These are phyloP conservation scores for Tenualosa thibaudeaui DNA, from an alignment of 2,797 vertebrate species.

Conservation along the genomic window DNA sequence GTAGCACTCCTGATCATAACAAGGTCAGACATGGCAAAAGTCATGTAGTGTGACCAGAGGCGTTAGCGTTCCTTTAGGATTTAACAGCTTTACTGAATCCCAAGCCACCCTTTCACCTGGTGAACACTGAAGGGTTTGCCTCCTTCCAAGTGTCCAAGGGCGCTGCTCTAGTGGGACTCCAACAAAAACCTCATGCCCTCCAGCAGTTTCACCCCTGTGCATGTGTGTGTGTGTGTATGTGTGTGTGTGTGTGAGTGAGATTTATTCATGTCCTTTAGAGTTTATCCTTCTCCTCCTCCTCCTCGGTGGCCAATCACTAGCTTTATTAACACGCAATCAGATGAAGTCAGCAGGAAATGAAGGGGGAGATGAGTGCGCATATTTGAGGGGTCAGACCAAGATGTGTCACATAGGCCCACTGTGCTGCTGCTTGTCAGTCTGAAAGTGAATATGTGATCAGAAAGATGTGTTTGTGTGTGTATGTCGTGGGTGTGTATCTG, in stretches of 20 bases:
- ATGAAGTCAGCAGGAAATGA: conserved; percentile 32
- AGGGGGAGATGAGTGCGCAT: not conserved
- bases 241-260: not conserved
- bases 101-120: not conserved
- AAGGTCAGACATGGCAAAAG: not conserved
- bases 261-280: conserved; percentile 33
- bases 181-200: not conserved
- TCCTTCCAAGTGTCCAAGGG: too few relatives aligned
- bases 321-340: conserved; percentile 49
- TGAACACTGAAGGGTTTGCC: not conserved
- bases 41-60: not conserved
- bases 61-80: not conserved
- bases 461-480: not conserved
- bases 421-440: not conserved
- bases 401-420: not conserved
- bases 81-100: not conserved
- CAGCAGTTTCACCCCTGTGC: not conserved
- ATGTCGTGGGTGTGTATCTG: conserved; percentile 18
- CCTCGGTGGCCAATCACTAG: conserved; percentile 44
- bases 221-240: not conserved
- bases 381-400: not conserved
- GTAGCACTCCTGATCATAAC: not conserved
- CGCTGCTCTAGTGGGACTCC: not conserved
- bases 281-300: not conserved
- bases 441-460: not conserved